A percentile compares a stretch with the other conserved stretches of the same genome.
These are phyloP conservation scores for Melolontha melolontha DNA, from an alignment of 2,888 invertebrate species.

Conservation along the genomic window DNA sequence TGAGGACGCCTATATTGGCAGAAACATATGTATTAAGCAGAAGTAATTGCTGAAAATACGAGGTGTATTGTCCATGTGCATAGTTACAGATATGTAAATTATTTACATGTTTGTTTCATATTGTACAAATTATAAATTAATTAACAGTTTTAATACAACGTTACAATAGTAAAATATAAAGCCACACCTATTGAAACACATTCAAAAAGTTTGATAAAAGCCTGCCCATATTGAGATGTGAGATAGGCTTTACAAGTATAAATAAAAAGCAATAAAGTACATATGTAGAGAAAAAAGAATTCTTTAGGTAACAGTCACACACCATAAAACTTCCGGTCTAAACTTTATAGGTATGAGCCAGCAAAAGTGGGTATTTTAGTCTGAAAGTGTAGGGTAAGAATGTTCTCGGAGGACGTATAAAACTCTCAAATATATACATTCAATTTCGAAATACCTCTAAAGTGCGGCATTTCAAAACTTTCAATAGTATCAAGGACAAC, in stretches of 20 bases:
- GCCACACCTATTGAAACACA: conserved; percentile 5
- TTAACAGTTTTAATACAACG: no score
- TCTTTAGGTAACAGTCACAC: conserved; percentile 33
- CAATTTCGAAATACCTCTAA: conserved; percentile 29
- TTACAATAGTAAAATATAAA: neutral
- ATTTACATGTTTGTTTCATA: no score
- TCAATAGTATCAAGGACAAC: neutral
- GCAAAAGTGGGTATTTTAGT: conserved; percentile 21
- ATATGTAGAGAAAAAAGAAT: conserved; percentile 35
- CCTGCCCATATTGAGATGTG: conserved; percentile 4
- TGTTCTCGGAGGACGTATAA: conserved; percentile 21
- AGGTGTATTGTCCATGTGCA: no score
- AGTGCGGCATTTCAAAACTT: neutral
- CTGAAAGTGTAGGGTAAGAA: conserved; percentile 1
- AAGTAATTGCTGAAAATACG: no score
- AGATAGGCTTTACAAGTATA: conserved; percentile 18
- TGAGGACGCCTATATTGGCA: no score
- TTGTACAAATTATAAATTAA: no score
- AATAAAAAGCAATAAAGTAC: conserved; percentile 34
- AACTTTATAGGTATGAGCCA: conserved; percentile 21
- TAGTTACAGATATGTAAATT: no score
- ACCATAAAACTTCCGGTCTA: conserved; percentile 31
- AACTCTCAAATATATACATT: conserved; percentile 35
- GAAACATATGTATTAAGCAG: no score
- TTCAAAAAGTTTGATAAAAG: conserved; percentile 10